A percentile compares a stretch with the other conserved stretches of the same genome.
Evolutionary conservation across 2,113 vertebrate genomes (phyloP).

Genomic region (Mobula birostris): DNA sequence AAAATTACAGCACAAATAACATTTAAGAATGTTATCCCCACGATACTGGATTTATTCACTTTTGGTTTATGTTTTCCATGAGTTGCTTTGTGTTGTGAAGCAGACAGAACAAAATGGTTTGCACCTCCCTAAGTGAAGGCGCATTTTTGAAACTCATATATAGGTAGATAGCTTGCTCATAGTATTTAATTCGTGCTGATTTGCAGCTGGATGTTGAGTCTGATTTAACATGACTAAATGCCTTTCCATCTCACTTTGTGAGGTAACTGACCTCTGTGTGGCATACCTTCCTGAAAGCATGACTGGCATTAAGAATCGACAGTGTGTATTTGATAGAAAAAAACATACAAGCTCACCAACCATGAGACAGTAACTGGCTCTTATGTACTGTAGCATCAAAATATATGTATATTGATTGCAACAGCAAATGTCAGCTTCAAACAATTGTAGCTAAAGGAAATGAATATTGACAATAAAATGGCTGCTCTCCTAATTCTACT

Average conservation of each 20-base stretch:
- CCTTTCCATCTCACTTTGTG: background rate
- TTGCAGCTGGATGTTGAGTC: background rate
- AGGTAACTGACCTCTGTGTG: background rate
- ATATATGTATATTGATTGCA: background rate
- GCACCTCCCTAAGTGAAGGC: background rate
- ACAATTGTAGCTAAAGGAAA: background rate
- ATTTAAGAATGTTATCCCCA: background rate
- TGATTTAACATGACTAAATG: background rate
- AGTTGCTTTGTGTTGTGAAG: background rate
- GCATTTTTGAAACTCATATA: slow-evolving; percentile 26
- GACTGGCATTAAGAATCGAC: background rate
- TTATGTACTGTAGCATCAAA: background rate
- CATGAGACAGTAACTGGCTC: background rate
- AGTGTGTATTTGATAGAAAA: background rate
- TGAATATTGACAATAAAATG: background rate
- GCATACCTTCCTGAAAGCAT: background rate
- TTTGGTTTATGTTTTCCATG: background rate
- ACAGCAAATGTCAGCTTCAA: background rate
- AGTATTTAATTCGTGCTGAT: background rate
- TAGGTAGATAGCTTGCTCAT: background rate
- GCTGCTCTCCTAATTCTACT: too few relatives aligned
- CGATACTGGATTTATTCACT: background rate
- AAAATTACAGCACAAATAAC: background rate
- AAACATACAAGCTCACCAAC: too few relatives aligned
- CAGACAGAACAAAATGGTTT: slow-evolving; percentile 23